Percentiles rank a stretch among this genome's conserved stretches.
These are phyloP conservation scores for Brachypteracias leptosomus DNA, from an alignment of 2,113 vertebrate genomes.

Conservation along the genomic window DNA sequence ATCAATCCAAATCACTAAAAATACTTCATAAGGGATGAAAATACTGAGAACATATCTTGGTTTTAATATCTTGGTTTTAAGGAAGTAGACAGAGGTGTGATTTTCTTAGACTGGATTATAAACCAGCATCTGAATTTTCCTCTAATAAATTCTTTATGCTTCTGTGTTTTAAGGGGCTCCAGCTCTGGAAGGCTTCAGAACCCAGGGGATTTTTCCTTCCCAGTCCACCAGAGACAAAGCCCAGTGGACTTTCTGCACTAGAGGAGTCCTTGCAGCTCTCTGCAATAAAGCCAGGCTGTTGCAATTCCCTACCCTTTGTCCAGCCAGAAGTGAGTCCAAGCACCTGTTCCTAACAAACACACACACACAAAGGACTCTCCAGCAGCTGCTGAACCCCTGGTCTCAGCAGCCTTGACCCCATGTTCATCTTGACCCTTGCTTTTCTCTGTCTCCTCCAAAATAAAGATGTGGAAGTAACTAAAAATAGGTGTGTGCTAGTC, in stretches of 20 bases:
- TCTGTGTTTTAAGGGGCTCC: not conserved
- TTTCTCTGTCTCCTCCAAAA: not conserved
- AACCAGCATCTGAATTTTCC: not conserved
- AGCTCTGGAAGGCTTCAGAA: not conserved
- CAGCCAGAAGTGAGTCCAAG: not conserved
- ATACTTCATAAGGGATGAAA: not conserved
- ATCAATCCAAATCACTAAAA: not conserved
- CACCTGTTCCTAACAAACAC: not conserved
- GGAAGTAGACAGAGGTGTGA: not conserved
- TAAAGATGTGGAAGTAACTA: not conserved
- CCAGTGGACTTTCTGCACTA: not conserved
- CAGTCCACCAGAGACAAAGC: not conserved
- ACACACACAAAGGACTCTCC: not conserved
- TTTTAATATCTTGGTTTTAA: not conserved
- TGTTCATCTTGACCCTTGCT: not conserved
- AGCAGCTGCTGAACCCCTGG: not conserved
- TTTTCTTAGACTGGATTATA: not conserved
- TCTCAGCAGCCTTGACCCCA: not conserved
- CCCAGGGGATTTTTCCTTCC: not conserved
- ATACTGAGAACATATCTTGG: not conserved
- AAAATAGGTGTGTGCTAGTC: not conserved
- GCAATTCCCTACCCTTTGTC: not conserved
- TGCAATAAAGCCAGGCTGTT: not conserved
- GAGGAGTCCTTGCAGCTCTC: not conserved
- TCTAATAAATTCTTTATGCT: not conserved